Evolutionary conservation across 2,113 vertebrate species (phyloP), one percentile per base, ranked within the genome.

Genomic region (Hystrix brachyura): DNA sequence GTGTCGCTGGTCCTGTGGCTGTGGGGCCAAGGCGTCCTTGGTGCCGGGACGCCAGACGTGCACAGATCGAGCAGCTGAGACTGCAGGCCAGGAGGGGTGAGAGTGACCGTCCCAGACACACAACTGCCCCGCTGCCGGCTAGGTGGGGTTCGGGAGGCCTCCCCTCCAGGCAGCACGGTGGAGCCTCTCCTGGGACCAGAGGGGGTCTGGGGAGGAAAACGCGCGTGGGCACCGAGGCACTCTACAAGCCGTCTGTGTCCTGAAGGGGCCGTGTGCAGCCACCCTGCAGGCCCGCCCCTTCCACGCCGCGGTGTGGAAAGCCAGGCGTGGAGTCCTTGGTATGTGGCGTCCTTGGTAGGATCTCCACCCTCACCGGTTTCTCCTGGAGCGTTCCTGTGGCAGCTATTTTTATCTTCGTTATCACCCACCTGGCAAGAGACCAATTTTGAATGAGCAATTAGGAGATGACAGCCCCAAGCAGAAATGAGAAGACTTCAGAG

Each of bases 201-300:
- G 5, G 23, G 18, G 38, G 15, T 51, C 14, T 72, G 34, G 3
- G 18, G 69, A 65, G 6, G 12, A n/a, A 62, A 43, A 8, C 1
- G 0, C 12, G 0, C 7, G 10, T 5, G 3, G 34, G 53, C 14
- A 32, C 10, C 21, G 5, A 2, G 6, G 17, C 12, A 19, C 67
- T 59, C 8, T 78, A 5, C 27, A 62, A 62, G 3, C 6, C 23
- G 10, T 5, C 5, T 87, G n/a, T 62, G 78, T 60, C 81, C 65
- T 34, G 19, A 64, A 74, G n/a, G 62, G 29, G 3, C 12, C 27
- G 62, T 29, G 55, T 76, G 38, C n/a, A 4, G 7, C 21, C 2
- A 8, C 25, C 76, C 51, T 1, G 0, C 1, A 38, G 11, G 8
- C 11, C n/a, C 14, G 34, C 23, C 29, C 59, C 38, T 53, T 57